Evolutionary conservation across 2,888 invertebrate genomes (phyloP).

Genomic region (Chloroclysta siterata): DNA sequence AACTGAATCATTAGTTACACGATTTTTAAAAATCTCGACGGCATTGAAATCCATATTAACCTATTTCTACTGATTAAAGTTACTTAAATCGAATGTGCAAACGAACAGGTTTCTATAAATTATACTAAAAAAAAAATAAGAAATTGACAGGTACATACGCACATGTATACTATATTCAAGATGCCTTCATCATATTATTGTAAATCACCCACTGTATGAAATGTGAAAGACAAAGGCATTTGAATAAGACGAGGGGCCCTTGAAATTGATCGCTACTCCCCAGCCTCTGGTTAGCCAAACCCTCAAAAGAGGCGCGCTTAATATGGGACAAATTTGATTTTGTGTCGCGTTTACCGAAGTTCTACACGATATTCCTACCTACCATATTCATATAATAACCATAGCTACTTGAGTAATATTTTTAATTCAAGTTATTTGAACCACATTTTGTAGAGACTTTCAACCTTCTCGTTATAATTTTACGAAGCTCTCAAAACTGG

Average conservation of each 20-base stretch:
- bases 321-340: conserved; percentile 81
- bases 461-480: conserved; percentile 32
- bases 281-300: conserved; percentile 78
- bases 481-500: conserved; percentile 43
- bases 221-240: conserved; percentile 81
- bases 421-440: neutral
- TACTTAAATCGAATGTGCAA: neutral
- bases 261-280: conserved; percentile 83
- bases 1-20: too few species aligned
- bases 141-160: conserved; percentile 20
- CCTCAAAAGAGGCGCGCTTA: conserved; percentile 69
- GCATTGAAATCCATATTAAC: too few species aligned
- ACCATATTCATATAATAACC: too few species aligned
- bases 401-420: neutral
- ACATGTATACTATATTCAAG: conserved; percentile 20
- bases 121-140: too few species aligned
- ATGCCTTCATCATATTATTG: conserved; percentile 67
- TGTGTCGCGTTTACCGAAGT: conserved; percentile 48
- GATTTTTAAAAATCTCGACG: too few species aligned
- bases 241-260: conserved; percentile 78
- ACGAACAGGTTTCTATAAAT: neutral
- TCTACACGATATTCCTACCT: too few species aligned
- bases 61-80: neutral
- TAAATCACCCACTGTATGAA: conserved; percentile 76
- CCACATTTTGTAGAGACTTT: neutral